Evolutionary conservation across 2,113 vertebrate genomes (phyloP).

Genomic region (Syrmaticus mikado): DNA sequence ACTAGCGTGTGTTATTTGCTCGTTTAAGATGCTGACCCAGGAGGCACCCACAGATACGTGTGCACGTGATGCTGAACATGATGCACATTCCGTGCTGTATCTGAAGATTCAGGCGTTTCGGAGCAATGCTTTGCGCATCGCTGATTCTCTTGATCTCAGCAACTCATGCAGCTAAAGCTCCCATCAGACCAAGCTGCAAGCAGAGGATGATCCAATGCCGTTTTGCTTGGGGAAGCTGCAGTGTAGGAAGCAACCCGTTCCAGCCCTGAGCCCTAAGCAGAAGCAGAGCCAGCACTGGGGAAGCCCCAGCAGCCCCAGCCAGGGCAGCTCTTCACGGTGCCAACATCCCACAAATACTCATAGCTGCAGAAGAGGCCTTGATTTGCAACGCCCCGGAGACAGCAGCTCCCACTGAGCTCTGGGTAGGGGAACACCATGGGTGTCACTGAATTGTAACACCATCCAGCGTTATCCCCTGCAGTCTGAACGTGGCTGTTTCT

Average conservation of each 20-base stretch:
- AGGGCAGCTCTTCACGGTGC: background rate
- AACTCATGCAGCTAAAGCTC: background rate
- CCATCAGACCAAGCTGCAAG: background rate
- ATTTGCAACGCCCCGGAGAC: background rate
- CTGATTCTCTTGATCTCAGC: background rate
- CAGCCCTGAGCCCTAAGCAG: background rate
- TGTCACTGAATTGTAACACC: background rate
- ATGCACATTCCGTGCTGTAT: background rate
- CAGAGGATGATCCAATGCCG: background rate
- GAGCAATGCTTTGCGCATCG: background rate
- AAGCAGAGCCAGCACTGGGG: background rate
- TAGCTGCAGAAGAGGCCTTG: background rate
- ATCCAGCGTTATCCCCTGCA: fast-evolving
- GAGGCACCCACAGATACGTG: background rate
- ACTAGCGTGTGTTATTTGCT: background rate
- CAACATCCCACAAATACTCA: fast-evolving
- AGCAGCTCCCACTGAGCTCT: fast-evolving
- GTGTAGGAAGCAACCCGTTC: background rate
- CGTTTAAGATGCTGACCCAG: background rate
- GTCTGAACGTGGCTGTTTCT: background rate
- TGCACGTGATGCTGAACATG: background rate
- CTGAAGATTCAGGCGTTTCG: background rate
- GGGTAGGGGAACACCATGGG: background rate
- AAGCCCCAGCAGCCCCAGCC: background rate
- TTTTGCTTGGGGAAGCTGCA: background rate